Base-by-base conservation (phyloP, 2,797 vertebrate genomes). In the Sternarchorhynchus goeldii region DNA sequence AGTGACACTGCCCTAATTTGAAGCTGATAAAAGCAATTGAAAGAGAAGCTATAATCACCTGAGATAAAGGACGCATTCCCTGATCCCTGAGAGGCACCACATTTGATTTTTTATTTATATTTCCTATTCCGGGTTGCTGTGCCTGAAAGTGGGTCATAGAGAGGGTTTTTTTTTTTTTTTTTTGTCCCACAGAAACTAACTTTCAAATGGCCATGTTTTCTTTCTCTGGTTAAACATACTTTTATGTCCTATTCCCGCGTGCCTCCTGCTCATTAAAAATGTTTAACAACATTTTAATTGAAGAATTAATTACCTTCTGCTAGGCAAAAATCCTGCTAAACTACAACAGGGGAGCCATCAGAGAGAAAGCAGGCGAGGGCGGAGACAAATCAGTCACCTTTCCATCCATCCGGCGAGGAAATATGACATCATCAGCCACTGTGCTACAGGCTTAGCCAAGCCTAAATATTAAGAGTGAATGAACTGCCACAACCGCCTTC, bases 271-370 rank as follows among this genome's bases (percentile, higher is more conserved):
- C 93, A 94, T 94, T 94, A 94, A 93, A 94, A 94, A 94, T 94
- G 93, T 94, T 94, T 93, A 94, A 94, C 93, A 94, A 94, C 93
- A 93, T 93, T 94, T 93, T 94, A 94, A 94, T 94, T 94, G 93
- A 94, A 93, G 92, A 94, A 94, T 94, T 94, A 94, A 94, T 94
- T 94, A 94, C 93, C 92, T 93, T 93, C 91, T 92, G 91, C 91
- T 88, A 89, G 87, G 89, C 88, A 91, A 92, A 50, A 93, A 91
- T 90, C 91, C 90, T 86, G 86, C 91, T 93, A 94, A 94, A 94
- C 91, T 93, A 92, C 88, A 93, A 89, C 93, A 88, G 83, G 93
- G 93, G 93, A 94, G 90, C 88, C 89, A 87, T 93, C 89, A 88
- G 87, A 82, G 86, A 85, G 85, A 80, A 85, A 88, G 87, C 84